A percentile compares a stretch with the other conserved stretches of the same genome.
Evolutionary conservation across 2,888 invertebrate genomes (phyloP).

Genomic region (Hololepta plana): DNA sequence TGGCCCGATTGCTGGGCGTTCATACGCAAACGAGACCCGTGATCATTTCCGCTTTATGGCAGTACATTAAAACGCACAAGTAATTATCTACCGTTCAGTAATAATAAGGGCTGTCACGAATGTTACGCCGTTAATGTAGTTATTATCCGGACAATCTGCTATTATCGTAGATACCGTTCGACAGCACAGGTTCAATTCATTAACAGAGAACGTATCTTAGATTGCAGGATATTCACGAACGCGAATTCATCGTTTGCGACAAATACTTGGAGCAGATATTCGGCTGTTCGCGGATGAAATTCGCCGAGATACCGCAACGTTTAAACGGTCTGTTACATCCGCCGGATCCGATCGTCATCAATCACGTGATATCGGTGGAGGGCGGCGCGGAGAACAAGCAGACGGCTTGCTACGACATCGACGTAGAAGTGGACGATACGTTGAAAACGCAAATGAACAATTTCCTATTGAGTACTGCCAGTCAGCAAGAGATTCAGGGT

Average conservation of each 20-base stretch:
- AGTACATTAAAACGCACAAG: constrained; percentile 95
- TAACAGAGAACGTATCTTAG: no score
- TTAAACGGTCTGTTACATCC: constrained; percentile 87
- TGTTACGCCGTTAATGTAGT: no score
- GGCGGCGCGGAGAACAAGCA: constrained; percentile 91
- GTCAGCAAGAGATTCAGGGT: constrained; percentile 91
- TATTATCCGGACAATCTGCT: no score
- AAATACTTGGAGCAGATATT: constrained; percentile 97
- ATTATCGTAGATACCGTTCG: no score
- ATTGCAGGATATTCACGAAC: constrained; percentile 77
- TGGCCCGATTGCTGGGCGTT: constrained; percentile 89
- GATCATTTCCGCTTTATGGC: constrained; percentile 97
- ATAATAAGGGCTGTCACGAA: no score
- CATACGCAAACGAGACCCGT: constrained; percentile 94
- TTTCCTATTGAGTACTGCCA: constrained; percentile 86
- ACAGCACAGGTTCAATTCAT: no score
- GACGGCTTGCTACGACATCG: constrained; percentile 98
- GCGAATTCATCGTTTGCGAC: constrained; percentile 93
- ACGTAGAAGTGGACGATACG: constrained; percentile 95
- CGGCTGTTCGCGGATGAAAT: constrained; percentile 82
- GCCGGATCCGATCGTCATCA: constrained; percentile 97
- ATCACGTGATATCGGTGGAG: constrained; percentile 82
- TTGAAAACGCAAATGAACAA: constrained; percentile 95
- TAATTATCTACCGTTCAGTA: no score
- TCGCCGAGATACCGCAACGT: constrained; percentile 94